Percentiles rank a stretch among this genome's conserved stretches.
phyloP scores from a whole-genome alignment of 2,113 vertebrate genomes.

The Tachysurus fulvidraco region DNA sequence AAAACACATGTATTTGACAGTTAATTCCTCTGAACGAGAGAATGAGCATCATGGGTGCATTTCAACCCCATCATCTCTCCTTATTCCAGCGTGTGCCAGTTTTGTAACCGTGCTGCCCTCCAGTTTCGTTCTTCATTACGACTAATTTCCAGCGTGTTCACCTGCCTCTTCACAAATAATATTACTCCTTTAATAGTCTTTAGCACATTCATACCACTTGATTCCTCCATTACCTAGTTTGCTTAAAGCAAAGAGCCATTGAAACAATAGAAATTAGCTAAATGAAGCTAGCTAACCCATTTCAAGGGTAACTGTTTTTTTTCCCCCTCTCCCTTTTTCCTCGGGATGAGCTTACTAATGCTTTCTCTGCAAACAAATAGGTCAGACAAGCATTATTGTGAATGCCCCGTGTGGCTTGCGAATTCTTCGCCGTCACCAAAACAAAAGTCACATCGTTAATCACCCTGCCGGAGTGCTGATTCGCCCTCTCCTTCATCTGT shows the following conservation, averaged over 20 bases:
- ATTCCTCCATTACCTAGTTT: slow-evolving; percentile 51
- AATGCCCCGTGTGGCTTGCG: slow-evolving; percentile 67
- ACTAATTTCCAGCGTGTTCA: slow-evolving; percentile 34
- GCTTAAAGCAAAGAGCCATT: slow-evolving; percentile 52
- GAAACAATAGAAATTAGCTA: slow-evolving; percentile 60
- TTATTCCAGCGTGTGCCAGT: neutral
- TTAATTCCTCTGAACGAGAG: neutral
- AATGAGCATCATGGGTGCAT: neutral
- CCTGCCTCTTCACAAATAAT: slow-evolving; percentile 25
- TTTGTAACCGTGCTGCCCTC: slow-evolving; percentile 1
- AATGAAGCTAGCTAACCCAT: slow-evolving; percentile 59
- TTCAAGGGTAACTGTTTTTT: slow-evolving; percentile 71
- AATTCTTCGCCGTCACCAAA: slow-evolving; percentile 74
- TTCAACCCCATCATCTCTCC: neutral
- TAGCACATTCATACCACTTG: slow-evolving; percentile 34
- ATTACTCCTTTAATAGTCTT: slow-evolving; percentile 38
- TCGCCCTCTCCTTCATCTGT: slow-evolving; percentile 70
- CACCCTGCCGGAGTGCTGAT: slow-evolving; percentile 73
- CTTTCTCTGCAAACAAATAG: slow-evolving; percentile 74
- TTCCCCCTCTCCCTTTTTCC: slow-evolving; percentile 35
- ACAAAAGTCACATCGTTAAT: slow-evolving; percentile 78
- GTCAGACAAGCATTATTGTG: slow-evolving; percentile 75
- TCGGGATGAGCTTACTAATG: slow-evolving; percentile 72
- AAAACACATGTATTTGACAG: too few relatives aligned
- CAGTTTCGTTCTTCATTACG: slow-evolving; percentile 11